A percentile compares a stretch with the other conserved stretches of the same genome.
These are phyloP conservation scores for Drosophila ambigua DNA, from an alignment of 1,140 invertebrate species.

Conservation along the genomic window DNA sequence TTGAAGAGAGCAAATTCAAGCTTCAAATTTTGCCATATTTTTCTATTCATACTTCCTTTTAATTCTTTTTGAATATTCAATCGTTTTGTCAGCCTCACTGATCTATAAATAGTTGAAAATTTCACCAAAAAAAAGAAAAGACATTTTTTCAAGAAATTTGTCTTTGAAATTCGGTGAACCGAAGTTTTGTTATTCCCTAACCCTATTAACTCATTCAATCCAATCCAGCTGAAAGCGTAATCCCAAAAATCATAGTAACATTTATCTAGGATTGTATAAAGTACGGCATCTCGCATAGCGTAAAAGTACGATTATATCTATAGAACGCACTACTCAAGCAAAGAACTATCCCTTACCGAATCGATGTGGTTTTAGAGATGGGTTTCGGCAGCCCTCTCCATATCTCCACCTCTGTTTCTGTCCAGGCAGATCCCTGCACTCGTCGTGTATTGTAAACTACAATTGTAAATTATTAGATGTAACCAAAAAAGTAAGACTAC, in stretches of 20 bases:
- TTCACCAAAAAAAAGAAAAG: constrained; percentile 2
- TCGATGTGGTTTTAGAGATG: constrained; percentile 10
- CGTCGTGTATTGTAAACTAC: constrained; percentile 65
- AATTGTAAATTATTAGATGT: constrained; percentile 56
- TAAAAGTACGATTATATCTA: constrained; percentile 16
- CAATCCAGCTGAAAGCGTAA: constrained; percentile 23
- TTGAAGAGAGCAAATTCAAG: constrained; percentile 51
- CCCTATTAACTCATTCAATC: constrained; percentile 23
- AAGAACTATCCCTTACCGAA: neutral
- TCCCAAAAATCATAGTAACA: constrained; percentile 18
- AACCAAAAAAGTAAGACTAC: constrained; percentile 33
- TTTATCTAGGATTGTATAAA: constrained; percentile 48
- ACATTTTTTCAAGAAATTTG: neutral
- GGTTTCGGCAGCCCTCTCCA: constrained; percentile 2
- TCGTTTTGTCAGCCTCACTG: constrained; percentile 58
- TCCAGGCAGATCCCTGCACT: constrained; percentile 63
- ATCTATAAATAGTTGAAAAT: constrained; percentile 18
- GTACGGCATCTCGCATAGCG: constrained; percentile 40
- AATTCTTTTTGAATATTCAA: constrained; percentile 16
- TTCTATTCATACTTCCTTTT: constrained; percentile 41
- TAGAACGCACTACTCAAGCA: constrained; percentile 26
- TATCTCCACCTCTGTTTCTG: constrained; percentile 15
- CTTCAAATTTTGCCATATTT: constrained; percentile 41
- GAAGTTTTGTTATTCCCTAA: constrained; percentile 39
- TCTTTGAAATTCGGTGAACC: constrained; percentile 46